Base-by-base conservation (phyloP, 2,797 vertebrate species). In the Sebastes minor region DNA sequence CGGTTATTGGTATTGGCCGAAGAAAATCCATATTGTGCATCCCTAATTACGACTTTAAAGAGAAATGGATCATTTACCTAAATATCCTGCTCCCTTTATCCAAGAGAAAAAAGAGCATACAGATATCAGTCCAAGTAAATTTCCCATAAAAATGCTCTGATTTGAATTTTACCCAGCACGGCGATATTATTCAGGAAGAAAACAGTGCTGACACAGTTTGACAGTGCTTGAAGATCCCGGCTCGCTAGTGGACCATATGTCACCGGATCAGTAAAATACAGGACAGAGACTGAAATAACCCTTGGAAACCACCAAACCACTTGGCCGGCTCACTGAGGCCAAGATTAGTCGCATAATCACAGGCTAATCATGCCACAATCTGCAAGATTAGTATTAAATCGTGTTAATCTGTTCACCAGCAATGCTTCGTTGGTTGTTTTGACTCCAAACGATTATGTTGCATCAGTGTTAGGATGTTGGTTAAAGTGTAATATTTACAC, bases 321-420 rank as follows among this genome's bases (percentile, higher is more conserved):
- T 91, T 88, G 87, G 85, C 78, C 74, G 38, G 16, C 74, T 76
- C 35, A 9, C 73, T 2, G 32, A 80, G 64, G 67, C 72, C 73
- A 89, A 90, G 92, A 94, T 95, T 92, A 95, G 84, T 86, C 74
- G 3, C 71, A 81, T 94, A 92, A 93, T 93, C 88, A 87, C 82
- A 52, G 74, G 81, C 90, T 94, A 93, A 94, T 88, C 86, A 91
- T 84, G 86, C 53, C 77, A 75, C 88, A 90, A 87, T 88, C 89
- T 89, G 82, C 71, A 78, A 84, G 89, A 91, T 91, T 84, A 93
- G 78, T 35, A 78, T 88, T 80, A 82, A 91, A 88, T 90, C 85
- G 82, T 64, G 78, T 74, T 90, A 90, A 91, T 89, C 89, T 86
- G 78, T 38, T 73, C 72, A 74, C 42, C 64, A 66, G 76, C 61